These are phyloP conservation scores for Neomonachus schauinslandi DNA, from an alignment of 2,113 vertebrate genomes.

Conservation along the genomic window DNA sequence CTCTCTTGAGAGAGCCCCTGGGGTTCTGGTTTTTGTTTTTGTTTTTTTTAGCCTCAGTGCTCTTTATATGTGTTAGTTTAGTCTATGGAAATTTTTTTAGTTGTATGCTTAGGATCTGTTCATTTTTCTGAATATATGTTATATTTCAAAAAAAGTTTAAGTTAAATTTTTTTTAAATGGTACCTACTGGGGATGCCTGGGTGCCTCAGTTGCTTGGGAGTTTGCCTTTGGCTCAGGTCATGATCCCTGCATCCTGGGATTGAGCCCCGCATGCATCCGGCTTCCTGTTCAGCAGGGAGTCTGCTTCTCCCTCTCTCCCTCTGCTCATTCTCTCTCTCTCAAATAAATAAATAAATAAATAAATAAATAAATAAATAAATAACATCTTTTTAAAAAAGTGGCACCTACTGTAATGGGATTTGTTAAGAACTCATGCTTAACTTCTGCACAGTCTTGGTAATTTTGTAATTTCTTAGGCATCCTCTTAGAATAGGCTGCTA, in stretches of 20 bases:
- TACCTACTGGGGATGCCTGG: not conserved
- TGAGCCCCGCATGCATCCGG: no score
- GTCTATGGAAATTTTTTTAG: not conserved
- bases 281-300: not conserved
- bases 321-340: not conserved
- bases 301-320: not conserved
- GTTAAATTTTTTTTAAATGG: not conserved
- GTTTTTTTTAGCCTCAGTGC: not conserved
- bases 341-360: not conserved
- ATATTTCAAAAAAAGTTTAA: slow-evolving; percentile 31
- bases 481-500: not conserved
- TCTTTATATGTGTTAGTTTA: not conserved
- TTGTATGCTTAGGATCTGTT: not conserved
- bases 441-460: not conserved
- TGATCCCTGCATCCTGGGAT: no score
- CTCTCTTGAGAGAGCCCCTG: not conserved
- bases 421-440: slow-evolving; percentile 4
- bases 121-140: slow-evolving; percentile 32
- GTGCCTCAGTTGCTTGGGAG: no score
- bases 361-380: not conserved
- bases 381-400: not conserved
- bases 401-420: not conserved
- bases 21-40: not conserved
- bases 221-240: no score
- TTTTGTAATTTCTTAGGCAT: slow-evolving; percentile 15